A percentile compares a stretch with the other conserved stretches of the same genome.
Evolutionary conservation across 2,888 invertebrate genomes (phyloP).

Genomic region (Drosophila tanythrix): DNA sequence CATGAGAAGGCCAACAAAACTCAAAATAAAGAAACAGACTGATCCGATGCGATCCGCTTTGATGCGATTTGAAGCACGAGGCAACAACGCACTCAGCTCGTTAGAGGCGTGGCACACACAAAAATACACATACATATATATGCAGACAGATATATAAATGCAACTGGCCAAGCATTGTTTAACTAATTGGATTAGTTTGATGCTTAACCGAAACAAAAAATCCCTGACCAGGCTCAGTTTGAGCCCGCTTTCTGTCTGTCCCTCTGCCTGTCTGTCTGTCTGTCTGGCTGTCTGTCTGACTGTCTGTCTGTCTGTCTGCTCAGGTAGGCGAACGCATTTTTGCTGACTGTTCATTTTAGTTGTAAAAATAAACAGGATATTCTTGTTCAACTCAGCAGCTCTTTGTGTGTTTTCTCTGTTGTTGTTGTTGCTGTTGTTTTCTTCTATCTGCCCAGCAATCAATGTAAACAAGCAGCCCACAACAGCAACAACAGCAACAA

Average conservation of each 20-base stretch:
- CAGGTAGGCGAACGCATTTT: constrained; percentile 44
- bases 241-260: constrained; percentile 6
- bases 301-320: constrained; percentile 4
- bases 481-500: constrained; percentile 31
- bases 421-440: background rate
- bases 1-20: constrained; percentile 20
- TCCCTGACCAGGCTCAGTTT: constrained; percentile 24
- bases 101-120: constrained; percentile 43
- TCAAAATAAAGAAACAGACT: background rate
- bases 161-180: constrained; percentile 54
- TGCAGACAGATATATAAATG: background rate
- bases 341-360: constrained; percentile 60
- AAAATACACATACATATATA: background rate
- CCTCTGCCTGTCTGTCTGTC: background rate
- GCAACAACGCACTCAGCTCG: constrained; percentile 40
- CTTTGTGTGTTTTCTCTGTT: background rate
- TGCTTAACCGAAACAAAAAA: constrained; percentile 53
- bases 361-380: constrained; percentile 65
- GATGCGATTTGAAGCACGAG: constrained; percentile 26
- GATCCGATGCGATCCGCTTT: constrained; percentile 36
- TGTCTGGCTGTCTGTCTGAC: background rate
- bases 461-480: constrained; percentile 70
- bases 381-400: constrained; percentile 40
- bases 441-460: constrained; percentile 61
- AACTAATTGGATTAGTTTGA: constrained; percentile 77